A percentile compares a stretch with the other conserved stretches of the same genome.
Evolutionary conservation across 64 coral and sea anemone genomes (phyloP).

Genomic region (Trachythela sp.): DNA sequence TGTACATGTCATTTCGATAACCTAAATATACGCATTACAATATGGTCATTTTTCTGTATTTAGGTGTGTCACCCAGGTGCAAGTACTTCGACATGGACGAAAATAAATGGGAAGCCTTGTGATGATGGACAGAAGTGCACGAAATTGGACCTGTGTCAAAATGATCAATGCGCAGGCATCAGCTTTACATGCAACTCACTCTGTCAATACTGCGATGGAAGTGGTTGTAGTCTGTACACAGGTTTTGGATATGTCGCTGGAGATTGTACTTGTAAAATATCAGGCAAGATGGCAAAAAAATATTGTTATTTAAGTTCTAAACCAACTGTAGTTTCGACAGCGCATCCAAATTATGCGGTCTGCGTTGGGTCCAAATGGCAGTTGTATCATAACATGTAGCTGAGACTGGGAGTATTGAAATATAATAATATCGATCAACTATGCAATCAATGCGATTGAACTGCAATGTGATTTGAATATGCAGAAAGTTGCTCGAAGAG

Average conservation of each 20-base stretch:
- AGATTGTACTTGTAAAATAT: constrained; percentile 70
- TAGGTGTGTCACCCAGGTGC: constrained; percentile 54
- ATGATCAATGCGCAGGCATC: constrained; percentile 56
- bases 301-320: too few relatives aligned
- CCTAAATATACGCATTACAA: too few relatives aligned
- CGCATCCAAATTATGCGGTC: too few relatives aligned
- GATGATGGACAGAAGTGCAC: constrained; percentile 37
- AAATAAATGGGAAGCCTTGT: constrained; percentile 51
- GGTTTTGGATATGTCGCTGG: constrained; percentile 66
- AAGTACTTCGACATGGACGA: constrained; percentile 54
- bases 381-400: too few relatives aligned
- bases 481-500: too few relatives aligned
- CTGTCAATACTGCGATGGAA: constrained; percentile 40
- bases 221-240: constrained; percentile 52
- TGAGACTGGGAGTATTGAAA: too few relatives aligned
- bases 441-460: too few relatives aligned
- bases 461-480: too few relatives aligned
- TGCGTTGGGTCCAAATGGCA: too few relatives aligned
- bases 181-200: constrained; percentile 54
- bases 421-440: too few relatives aligned
- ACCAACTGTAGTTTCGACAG: background rate
- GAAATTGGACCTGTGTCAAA: constrained; percentile 39
- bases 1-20: too few relatives aligned
- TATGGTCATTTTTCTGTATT: background rate
- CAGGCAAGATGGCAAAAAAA: too few relatives aligned